Base-by-base conservation (phyloP, 2,797 vertebrate genomes). In the Gila robusta region DNA sequence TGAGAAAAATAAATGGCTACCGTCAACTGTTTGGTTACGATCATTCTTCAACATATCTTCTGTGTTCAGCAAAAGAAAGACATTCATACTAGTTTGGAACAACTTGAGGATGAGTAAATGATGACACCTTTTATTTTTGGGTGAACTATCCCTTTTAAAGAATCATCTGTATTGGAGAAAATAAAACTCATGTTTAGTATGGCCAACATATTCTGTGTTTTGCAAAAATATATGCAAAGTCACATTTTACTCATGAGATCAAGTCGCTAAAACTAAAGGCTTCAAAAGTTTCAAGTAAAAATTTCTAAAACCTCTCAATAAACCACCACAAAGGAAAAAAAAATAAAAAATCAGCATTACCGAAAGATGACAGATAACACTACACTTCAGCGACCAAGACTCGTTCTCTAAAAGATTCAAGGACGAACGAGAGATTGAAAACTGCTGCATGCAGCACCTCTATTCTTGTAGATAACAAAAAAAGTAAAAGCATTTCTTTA, bases 361-460 rank as follows among this genome's bases (percentile, higher is more conserved):
- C 28, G 11, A 49, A 84, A 67, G 4, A 80, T 70, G 81, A 62
- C 70, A 71, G 59, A 59, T 70, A 78, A 88, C n/a, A 28, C 67
- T 12, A 52, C 32, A 64, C 67, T 67, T 78, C 44, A 81, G 28
- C 14, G n/a, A 72, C 54, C 47, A 62, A 73, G 56, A 74, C 49
- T 37, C 17, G 5, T 6, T 64, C 21, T 41, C 28, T 21, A 49
- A 81, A 66, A 39, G 41, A 35, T 49, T 72, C 64, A 47, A 59
- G 73, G 54, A 77, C 37, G 6, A 83, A 26, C 26, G 5, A 69
- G 8, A 81, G 70, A 78, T 56, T 54, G 7, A 78, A 88, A 77
- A 70, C 54, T 26, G 19, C 70, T 78, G 62, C 21, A 35, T 16
- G 23, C 39, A 83, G 32, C 62, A 70, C 12, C 35, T 56, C 64